A percentile compares a stretch with the other conserved stretches of the same genome.
phyloP scores from a whole-genome alignment of 2,113 vertebrate species.

The Pelecanoides urinatrix region DNA sequence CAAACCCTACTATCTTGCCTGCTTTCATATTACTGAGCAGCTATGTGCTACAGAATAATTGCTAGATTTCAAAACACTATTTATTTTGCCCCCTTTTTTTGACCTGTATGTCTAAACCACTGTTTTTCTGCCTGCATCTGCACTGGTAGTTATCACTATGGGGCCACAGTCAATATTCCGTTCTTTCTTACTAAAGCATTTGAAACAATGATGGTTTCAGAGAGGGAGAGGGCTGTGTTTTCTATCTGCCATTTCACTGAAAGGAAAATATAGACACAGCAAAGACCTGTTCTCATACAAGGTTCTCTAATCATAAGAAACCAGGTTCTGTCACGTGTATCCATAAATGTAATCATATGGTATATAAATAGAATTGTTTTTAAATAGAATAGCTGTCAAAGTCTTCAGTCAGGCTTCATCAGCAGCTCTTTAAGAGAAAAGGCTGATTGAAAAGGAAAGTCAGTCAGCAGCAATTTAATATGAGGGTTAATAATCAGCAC shows the following conservation, averaged over 20 bases:
- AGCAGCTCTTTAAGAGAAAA: slow-evolving; percentile 15
- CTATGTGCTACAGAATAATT: background rate
- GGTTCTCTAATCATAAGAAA: background rate
- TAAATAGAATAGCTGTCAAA: slow-evolving; percentile 37
- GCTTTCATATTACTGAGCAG: background rate
- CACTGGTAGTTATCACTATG: background rate
- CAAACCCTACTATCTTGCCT: background rate
- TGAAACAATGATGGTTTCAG: background rate
- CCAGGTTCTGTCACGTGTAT: background rate
- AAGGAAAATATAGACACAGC: background rate
- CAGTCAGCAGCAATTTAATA: slow-evolving; percentile 29
- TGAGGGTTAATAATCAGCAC: slow-evolving; percentile 26
- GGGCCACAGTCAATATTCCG: background rate
- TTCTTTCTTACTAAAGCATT: background rate
- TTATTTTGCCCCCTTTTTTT: background rate
- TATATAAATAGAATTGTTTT: slow-evolving; percentile 51
- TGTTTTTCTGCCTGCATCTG: background rate
- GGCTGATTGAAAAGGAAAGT: slow-evolving; percentile 25
- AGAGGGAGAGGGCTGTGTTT: background rate
- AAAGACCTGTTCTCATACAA: background rate
- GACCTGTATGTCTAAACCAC: fast-evolving
- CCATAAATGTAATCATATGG: slow-evolving; percentile 23
- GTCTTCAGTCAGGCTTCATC: slow-evolving; percentile 30
- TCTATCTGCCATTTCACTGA: background rate
- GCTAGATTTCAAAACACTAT: background rate